Percentiles rank a stretch among this genome's conserved stretches.
These are phyloP conservation scores for Yponomeuta cagnagella DNA, from an alignment of 2,888 invertebrate genomes.

Conservation along the genomic window DNA sequence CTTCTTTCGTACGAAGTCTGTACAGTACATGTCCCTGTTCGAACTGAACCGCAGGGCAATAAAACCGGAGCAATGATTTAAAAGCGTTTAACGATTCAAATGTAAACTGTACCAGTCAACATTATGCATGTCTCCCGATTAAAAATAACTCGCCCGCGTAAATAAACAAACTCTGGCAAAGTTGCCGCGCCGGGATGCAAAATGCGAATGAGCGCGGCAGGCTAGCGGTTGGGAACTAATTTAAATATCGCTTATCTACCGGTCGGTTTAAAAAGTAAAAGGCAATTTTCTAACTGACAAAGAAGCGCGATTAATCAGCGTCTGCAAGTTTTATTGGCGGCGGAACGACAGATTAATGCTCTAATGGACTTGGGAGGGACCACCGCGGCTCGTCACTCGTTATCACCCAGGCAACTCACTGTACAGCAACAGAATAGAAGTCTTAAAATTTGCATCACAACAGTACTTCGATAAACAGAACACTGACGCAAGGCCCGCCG, in stretches of 20 bases:
- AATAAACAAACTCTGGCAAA: conserved; percentile 27
- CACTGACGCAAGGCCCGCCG: conserved; percentile 5
- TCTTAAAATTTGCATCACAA: conserved; percentile 3
- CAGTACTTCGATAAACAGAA: neutral
- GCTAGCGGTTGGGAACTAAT: neutral
- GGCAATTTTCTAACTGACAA: neutral
- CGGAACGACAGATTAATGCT: neutral
- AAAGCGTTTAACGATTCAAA: conserved; percentile 61
- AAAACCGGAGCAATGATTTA: conserved; percentile 55
- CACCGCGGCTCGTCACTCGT: neutral
- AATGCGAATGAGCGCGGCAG: conserved; percentile 18
- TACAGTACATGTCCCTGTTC: neutral
- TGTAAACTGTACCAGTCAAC: conserved; percentile 56
- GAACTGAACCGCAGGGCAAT: conserved; percentile 29
- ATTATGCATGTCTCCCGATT: conserved; percentile 54
- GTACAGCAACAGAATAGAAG: neutral
- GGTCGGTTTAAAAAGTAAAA: neutral
- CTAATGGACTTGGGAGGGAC: neutral
- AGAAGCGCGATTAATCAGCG: neutral
- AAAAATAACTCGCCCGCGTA: conserved; percentile 55
- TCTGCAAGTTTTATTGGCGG: conserved; percentile 6
- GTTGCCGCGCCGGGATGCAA: conserved; percentile 20
- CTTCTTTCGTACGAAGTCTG: neutral
- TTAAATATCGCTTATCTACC: neutral
- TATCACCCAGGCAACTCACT: neutral